phyloP scores from a whole-genome alignment of 2,888 invertebrate species.

The Agriopis leucophaearia region DNA sequence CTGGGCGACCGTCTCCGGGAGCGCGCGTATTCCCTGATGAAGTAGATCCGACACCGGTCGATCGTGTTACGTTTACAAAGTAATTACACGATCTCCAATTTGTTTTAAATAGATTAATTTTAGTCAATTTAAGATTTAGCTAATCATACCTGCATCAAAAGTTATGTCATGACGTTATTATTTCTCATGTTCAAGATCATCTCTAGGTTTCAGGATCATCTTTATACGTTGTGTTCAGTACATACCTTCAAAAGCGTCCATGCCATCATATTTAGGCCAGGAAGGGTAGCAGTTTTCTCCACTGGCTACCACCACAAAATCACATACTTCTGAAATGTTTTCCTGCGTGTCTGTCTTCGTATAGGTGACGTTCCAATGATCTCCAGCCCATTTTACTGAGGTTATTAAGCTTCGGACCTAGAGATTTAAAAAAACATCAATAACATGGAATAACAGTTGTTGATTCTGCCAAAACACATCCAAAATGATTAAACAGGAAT shows the following conservation, averaged over 20 bases:
- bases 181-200: neutral
- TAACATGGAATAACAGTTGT: no score
- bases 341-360: constrained; percentile 73
- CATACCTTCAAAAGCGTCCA: constrained; percentile 30
- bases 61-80: no score
- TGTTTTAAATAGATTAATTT: no score
- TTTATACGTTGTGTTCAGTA: neutral
- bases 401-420: constrained; percentile 83
- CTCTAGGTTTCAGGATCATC: neutral
- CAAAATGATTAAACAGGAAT: no score
- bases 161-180: no score
- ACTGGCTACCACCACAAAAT: constrained; percentile 89
- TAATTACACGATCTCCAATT: no score
- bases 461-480: no score
- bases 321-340: constrained; percentile 80
- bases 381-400: constrained; percentile 67
- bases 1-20: no score
- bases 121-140: no score
- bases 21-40: no score
- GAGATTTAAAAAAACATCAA: constrained; percentile 31
- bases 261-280: constrained; percentile 75
- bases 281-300: constrained; percentile 83
- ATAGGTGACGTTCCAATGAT: constrained; percentile 82
- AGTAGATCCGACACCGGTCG: no score
- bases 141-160: no score